Percentiles rank a stretch among this genome's conserved stretches.
Evolutionary conservation across 1,140 invertebrate genomes (phyloP).

Genomic region (Colletes gigas): DNA sequence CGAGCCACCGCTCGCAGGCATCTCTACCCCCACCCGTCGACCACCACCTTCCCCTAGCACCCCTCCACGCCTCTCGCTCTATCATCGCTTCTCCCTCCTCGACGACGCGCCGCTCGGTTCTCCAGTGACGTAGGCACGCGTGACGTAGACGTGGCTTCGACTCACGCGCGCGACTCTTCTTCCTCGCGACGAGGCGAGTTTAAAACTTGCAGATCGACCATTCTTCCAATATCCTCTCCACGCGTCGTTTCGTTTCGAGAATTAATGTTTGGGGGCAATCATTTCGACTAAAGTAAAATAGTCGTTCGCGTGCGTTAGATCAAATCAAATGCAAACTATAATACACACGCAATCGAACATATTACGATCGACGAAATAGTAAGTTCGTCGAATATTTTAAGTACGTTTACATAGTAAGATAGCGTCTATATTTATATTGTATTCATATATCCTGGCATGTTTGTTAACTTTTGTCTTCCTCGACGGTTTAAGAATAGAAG

Average conservation of each 20-base stretch:
- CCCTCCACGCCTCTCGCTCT: constrained; percentile 48
- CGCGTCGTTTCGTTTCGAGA: not conserved
- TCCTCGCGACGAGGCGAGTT: constrained; percentile 16
- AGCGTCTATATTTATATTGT: no score
- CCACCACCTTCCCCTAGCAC: constrained; percentile 50
- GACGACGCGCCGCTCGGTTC: constrained; percentile 65
- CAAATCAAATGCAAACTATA: no score
- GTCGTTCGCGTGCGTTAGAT: no score
- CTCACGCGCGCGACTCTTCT: constrained; percentile 46
- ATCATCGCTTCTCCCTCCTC: constrained; percentile 15
- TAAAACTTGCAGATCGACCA: not conserved
- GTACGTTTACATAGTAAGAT: no score
- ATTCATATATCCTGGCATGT: no score
- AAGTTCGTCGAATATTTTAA: no score
- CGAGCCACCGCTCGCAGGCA: constrained; percentile 37
- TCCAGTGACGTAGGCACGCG: constrained; percentile 76
- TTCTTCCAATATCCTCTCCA: not conserved
- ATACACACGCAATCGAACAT: no score
- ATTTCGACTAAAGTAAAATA: no score
- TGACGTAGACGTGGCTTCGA: constrained; percentile 70
- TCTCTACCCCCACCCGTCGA: constrained; percentile 41
- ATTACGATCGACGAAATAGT: no score
- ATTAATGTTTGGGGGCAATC: no score
- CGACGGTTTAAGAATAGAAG: no score
- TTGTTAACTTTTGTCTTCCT: no score